A percentile compares a stretch with the other conserved stretches of the same genome.
Evolutionary conservation across 2,888 invertebrate genomes (phyloP).

Genomic region (Amblyjoppa fuscipennis): DNA sequence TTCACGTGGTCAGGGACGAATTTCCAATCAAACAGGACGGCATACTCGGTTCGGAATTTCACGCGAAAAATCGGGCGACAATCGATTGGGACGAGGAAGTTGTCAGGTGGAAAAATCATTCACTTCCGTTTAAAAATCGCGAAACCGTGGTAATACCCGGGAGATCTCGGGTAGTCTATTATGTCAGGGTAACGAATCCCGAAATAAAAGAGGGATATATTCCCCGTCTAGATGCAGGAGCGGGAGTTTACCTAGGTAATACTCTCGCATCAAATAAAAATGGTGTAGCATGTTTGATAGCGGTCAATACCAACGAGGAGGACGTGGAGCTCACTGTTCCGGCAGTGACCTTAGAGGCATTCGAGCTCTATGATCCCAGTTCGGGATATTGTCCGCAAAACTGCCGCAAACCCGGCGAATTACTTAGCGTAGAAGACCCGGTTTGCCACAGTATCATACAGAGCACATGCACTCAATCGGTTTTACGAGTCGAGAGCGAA

Average conservation of each 20-base stretch:
- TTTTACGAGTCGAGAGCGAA: not conserved
- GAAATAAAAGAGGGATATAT: constrained; percentile 42
- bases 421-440: not conserved
- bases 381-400: not conserved
- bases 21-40: too few relatives aligned
- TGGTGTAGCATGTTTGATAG: constrained; percentile 40
- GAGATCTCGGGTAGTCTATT: too few relatives aligned
- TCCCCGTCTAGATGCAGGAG: constrained; percentile 28
- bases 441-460: not conserved
- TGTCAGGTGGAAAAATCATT: too few relatives aligned
- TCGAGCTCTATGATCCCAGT: not conserved
- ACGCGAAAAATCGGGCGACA: too few relatives aligned
- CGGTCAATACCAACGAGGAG: constrained; percentile 33
- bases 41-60: too few relatives aligned
- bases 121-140: too few relatives aligned
- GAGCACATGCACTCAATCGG: not conserved
- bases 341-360: too few relatives aligned
- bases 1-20: constrained; percentile 13
- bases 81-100: too few relatives aligned
- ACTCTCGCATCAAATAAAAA: constrained; percentile 21
- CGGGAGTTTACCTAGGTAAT: constrained; percentile 33
- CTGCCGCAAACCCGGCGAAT: not conserved
- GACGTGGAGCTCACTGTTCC: too few relatives aligned
- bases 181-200: constrained; percentile 13
- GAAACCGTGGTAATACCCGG: too few relatives aligned